Percentiles rank a stretch among this genome's conserved stretches.
These are phyloP conservation scores for Xenus cinereus DNA, from an alignment of 2,113 vertebrate genomes.

Conservation along the genomic window DNA sequence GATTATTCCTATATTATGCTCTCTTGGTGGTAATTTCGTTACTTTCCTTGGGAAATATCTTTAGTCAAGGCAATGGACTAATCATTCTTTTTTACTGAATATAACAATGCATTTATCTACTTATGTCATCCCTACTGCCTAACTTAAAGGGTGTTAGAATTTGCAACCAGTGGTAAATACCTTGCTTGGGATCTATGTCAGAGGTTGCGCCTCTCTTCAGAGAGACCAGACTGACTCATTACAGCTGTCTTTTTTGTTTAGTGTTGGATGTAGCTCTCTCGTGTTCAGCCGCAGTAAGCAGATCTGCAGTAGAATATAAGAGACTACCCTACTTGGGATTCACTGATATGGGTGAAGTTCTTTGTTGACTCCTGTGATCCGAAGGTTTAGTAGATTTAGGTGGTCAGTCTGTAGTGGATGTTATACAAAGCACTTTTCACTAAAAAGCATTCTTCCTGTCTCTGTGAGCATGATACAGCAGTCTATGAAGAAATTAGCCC, in stretches of 20 bases:
- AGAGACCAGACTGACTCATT: not conserved
- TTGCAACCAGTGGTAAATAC: not conserved
- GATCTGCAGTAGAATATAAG: not conserved
- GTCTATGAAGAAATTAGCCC: not conserved
- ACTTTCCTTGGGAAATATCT: not conserved
- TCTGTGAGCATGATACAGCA: not conserved
- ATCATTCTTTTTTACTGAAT: not conserved
- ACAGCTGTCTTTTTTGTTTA: not conserved
- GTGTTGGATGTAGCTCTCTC: not conserved
- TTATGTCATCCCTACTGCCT: not conserved
- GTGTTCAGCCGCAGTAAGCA: not conserved
- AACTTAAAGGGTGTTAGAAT: not conserved
- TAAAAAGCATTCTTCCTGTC: not conserved
- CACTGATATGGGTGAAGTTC: not conserved
- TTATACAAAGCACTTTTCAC: not conserved
- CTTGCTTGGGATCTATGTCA: not conserved
- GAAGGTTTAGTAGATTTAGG: not conserved
- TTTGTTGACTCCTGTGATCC: not conserved
- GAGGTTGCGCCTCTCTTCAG: not conserved
- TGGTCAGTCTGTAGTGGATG: not conserved
- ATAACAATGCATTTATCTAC: not conserved
- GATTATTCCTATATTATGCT: not conserved
- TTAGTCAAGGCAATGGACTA: not conserved
- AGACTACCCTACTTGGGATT: not conserved
- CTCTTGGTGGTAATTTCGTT: not conserved